Base-by-base conservation (phyloP, 2,797 vertebrate genomes). In the Schizopygopsis malacanthus region DNA sequence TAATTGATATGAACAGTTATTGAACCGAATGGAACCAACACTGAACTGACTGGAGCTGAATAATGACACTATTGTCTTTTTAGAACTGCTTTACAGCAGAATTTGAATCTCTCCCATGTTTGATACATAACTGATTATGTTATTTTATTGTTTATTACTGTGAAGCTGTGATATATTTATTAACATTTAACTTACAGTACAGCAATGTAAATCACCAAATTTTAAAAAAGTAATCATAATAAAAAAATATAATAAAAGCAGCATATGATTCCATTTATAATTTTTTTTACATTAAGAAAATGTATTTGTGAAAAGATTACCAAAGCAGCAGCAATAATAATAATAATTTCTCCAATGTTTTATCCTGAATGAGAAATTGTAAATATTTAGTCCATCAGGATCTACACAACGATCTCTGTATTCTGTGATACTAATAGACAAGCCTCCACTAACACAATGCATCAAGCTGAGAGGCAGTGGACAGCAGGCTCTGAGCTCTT, bases 321-420 rank as follows among this genome's bases (percentile, higher is more conserved):
- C 4, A 18, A 52, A 52, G 28, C 16, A 76, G 10, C 50, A 72
- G 15, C 12, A 63, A 11, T 16, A 18, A 28, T 4, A 25, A 61
- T 4, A 50, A 25, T 10, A 33, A 85, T 75, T 89, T 85, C 73
- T 73, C 12, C 33, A 16, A 81, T 72, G 85, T 65, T 67, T 83
- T 77, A 78, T 52, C 43, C 22, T 33, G 77, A 88, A 84, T 81
- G 69, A 85, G 82, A 87, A 85, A 73, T 77, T 69, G 33, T 85
- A 81, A 87, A 82, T 79, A 16, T 89, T 88, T n/a, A n/a, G n/a
- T 92, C 92, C 93, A 91, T 77, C 45, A 90, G 91, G 94, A 95
- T 90, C 86, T 93, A 91, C 92, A 90, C 89, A 83, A 88, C 90
- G 92, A n/a, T 92, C 91, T 89, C 89, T 83, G 83, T 92, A 45